Evolutionary conservation across 92 coral and sea anemone genomes (phyloP).

Genomic region (Diadumene lineata): DNA sequence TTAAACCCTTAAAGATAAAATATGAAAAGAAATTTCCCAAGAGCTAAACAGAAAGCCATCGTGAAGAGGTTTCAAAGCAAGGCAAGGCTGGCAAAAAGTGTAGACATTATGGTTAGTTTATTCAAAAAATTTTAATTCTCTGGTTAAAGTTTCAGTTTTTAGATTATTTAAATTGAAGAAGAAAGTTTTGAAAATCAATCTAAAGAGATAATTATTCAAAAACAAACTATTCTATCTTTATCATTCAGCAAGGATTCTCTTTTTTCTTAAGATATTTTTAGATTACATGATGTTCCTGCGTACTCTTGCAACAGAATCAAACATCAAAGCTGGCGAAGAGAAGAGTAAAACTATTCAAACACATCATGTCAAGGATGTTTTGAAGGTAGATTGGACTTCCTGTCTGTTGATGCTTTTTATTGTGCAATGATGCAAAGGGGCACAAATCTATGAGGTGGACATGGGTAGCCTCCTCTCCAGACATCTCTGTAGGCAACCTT

Average conservation of each 20-base stretch:
- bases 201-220: not conserved
- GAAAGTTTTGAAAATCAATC: not conserved
- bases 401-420: too few relatives aligned
- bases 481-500: too few relatives aligned
- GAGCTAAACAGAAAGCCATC: conserved; percentile 81
- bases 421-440: too few relatives aligned
- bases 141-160: not conserved
- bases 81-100: conserved; percentile 82
- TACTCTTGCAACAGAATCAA: conserved; percentile 81
- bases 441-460: too few relatives aligned
- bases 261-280: conserved; percentile 68
- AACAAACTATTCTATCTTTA: too few relatives aligned
- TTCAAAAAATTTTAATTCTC: not conserved
- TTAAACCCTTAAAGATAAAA: not conserved
- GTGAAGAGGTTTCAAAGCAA: conserved; percentile 76
- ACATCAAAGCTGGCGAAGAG: conserved; percentile 71
- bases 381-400: conserved; percentile 63
- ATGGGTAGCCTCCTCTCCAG: too few relatives aligned
- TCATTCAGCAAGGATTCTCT: not conserved
- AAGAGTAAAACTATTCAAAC: conserved; percentile 63
- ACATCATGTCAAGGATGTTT: conserved; percentile 63
- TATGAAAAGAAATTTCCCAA: conserved; percentile 93
- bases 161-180: not conserved
- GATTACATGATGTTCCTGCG: conserved; percentile 94
- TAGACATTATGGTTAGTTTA: conserved; percentile 79